Base-by-base conservation (phyloP, 2,888 invertebrate species). In the Mesochorus sp. region DNA sequence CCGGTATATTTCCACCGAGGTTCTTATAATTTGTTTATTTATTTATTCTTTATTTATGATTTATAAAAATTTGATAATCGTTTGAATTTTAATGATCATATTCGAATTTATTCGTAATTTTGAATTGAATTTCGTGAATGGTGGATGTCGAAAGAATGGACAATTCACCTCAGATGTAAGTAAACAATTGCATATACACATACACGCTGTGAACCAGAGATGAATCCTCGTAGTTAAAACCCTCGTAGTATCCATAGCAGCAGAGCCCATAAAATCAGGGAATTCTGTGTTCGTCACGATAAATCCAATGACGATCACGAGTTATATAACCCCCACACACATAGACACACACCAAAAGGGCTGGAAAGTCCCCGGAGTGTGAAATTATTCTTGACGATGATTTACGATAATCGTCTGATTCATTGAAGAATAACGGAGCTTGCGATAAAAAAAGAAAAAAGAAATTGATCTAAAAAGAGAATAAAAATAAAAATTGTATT, bases 341-440 rank as follows among this genome's bases (percentile, higher is more conserved):
- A n/a, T n/a, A n/a, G n/a, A n/a, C n/a, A 26, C 24, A 34, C 61
- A 17, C 10, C 21, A 44, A 61, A 17, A 49, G 49, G 42, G 51
- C 72, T 68, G 68, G 73, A 70, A 64, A 64, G 59, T 74, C 78
- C 74, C 74, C 49, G 21, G 44, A 24, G 64, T 51, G 64, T 57
- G 64, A 70, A 26, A 66, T 49, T n/a, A 21, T 19, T 53, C 39
- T 6, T 4, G 6, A 51, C 34, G 17, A 53, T 39, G 66, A 66
- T 28, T 66, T 1, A 51, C 3, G 8, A 17, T 4, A 17, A 47
- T 75, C 44, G 42, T 78, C 64, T 19, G 34, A 12, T 44, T 44
- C 70, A 59, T 10, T 66, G 59, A 26, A 44, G n/a, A n/a, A n/a
- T n/a, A n/a, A n/a, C n/a, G n/a, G n/a, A n/a, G n/a, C n/a, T n/a